Evolutionary conservation across 2,113 vertebrate genomes (phyloP), one percentile per base, ranked within the genome.

Genomic region (Phrynosoma blainvillii): DNA sequence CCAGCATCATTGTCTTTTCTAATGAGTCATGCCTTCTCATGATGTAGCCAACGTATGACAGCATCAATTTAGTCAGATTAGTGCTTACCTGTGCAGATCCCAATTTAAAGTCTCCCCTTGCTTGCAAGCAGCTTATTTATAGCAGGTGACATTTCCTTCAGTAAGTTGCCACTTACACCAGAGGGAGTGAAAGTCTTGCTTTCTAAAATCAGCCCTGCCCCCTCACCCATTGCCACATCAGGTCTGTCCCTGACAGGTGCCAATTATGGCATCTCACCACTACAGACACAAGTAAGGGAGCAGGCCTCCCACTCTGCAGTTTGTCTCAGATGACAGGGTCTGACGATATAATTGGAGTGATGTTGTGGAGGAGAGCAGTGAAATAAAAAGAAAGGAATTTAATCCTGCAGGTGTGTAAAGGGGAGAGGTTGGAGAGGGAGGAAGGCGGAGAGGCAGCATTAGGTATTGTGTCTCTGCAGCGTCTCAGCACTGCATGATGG

Each of bases 171-270:
- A 30, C 10, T 85, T 62, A 82, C 59, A 87, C 84, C 74, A 68
- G 81, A 89, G 86, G 90, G 84, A 85, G 84, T 27, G 77, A 91
- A 70, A 90, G 90, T 42, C 79, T 59, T 90, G 90, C 90, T 94
- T 93, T 95, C 93, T 94, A 93, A 96, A 94, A 91, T 20, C 92
- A 95, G 92, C 90, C 79, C 71, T 47, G 47, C 80, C 18, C 36
- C 92, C 88, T n/a, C 92, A 86, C 65, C 52, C 47, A 62, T 20
- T 25, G 8, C 18, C 47, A 68, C 54, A 30, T 77, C 65, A 89
- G 74, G 91, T 77, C 2, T 25, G 56, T 77, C 66, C 74, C 83
- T 95, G 95, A 94, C 94, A 96, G 94, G 92, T 96, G 95, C 94
- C 94, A 95, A 94, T 95, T 95, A 95, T 5, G 16, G 89, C 89